Evolutionary conservation across 2,888 invertebrate genomes (phyloP).

Genomic region (Cryptops parisi): DNA sequence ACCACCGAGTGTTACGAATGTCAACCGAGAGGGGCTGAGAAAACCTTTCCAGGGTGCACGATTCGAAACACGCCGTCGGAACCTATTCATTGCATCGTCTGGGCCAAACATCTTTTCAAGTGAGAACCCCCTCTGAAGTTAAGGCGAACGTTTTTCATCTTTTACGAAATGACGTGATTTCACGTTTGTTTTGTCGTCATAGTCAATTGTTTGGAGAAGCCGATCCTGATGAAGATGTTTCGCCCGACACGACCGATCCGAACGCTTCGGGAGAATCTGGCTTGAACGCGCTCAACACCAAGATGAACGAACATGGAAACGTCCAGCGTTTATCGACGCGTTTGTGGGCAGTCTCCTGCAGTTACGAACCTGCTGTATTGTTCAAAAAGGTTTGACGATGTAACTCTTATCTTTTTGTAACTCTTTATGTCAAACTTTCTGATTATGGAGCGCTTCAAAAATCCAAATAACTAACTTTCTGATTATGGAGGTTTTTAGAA

Average conservation of each 20-base stretch:
- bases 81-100: constrained; percentile 97
- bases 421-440: background rate
- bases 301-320: constrained; percentile 40
- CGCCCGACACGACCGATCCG: constrained; percentile 92
- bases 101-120: constrained; percentile 99
- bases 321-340: constrained; percentile 55
- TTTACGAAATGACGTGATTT: background rate
- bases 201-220: constrained; percentile 95
- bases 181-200: too few species aligned
- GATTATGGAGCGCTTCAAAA: too few species aligned
- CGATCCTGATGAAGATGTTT: constrained; percentile 94
- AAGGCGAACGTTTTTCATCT: constrained; percentile 3
- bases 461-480: too few species aligned
- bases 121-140: too few species aligned
- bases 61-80: constrained; percentile 98
- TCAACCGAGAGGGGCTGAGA: constrained; percentile 74
- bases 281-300: constrained; percentile 26
- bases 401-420: constrained; percentile 3
- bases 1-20: constrained; percentile 96
- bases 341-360: constrained; percentile 68
- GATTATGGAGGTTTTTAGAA: too few species aligned
- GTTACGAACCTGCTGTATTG: constrained; percentile 68
- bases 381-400: constrained; percentile 52
- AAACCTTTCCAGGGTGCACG: constrained; percentile 93
- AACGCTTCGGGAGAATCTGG: constrained; percentile 54